Base-by-base conservation (phyloP, 2,797 vertebrate species). In the Diceros bicornis region DNA sequence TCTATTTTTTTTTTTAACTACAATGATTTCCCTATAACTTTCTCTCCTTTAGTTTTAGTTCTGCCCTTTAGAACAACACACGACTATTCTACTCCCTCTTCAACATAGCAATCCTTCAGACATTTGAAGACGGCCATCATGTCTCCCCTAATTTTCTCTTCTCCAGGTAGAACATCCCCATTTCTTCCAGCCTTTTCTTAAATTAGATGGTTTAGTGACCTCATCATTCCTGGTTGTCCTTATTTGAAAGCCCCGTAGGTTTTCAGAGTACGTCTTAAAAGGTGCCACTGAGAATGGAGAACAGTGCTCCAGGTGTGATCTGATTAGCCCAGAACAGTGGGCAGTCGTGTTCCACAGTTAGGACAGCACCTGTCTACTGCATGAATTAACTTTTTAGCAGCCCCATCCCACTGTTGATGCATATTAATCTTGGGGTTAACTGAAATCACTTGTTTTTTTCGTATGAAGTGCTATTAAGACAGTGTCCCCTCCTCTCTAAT, bases 61-160 rank as follows among this genome's bases (percentile, higher is more conserved):
- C 93, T 98, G 84, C 92, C 87, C 97, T 98, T 98, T 96, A 97
- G 89, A 97, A 93, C 95, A 97, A 83, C 94, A 95, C 52, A 93
- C 34, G 57, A 87, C 78, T 82, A 95, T 93, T 97, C 95, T 96
- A 78, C 97, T 97, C 96, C 94, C 94, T 96, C 97, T 84, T 92
- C 95, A 97, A 69, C 97, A 96, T 94, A 97, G 83, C 94, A 92
- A 64, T 96, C 78, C 95, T 97, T 97, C 94, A 96, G 97, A 95
- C 87, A 88, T 89, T 97, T 90, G 86, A 97, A 97, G 95, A 97
- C 27, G 66, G 59, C 81, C 96, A 96, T 88, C 92, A 94, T 97
- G 93, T 95, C 96, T 97, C 61, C 94, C 97, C 90, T 98, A 97
- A 94, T 93, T 97, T 97, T 98, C 95, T 97, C 97, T 97, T 97